Percentiles rank a stretch among this genome's conserved stretches.
Conservation (phyloP, 2,888 invertebrate genomes). For the Catocala nupta region DNA sequence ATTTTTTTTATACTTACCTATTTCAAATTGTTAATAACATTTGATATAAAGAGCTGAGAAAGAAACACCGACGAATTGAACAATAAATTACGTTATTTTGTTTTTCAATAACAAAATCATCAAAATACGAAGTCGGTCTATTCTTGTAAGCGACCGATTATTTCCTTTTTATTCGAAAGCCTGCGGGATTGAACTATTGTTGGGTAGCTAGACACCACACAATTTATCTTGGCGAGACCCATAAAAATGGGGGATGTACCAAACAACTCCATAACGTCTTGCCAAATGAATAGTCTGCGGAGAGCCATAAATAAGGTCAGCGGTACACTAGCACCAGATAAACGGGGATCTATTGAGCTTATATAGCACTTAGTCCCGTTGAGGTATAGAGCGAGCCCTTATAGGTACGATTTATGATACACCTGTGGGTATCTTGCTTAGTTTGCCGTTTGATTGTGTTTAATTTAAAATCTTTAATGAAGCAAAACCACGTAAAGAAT, state of each 20-base stretch:
- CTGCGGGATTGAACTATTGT: conserved; percentile 36
- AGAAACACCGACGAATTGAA: no score
- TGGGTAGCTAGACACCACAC: conserved; percentile 39
- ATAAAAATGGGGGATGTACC: conserved; percentile 69
- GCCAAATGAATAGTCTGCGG: conserved; percentile 75
- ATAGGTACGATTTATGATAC: conserved; percentile 68
- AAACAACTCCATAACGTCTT: conserved; percentile 74
- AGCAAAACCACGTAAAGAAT: not conserved
- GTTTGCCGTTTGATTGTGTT: conserved; percentile 50
- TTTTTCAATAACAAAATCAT: no score
- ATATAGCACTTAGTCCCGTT: conserved; percentile 75
- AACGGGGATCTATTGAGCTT: conserved; percentile 81
- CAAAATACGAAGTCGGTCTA: no score
- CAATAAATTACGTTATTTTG: no score
- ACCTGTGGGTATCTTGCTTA: conserved; percentile 67
- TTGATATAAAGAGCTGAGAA: no score
- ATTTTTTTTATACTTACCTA: no score
- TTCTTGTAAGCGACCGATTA: conserved; percentile 39
- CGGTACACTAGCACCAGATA: conserved; percentile 75
- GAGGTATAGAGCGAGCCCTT: conserved; percentile 65
- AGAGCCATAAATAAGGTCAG: conserved; percentile 73
- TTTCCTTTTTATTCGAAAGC: conserved; percentile 34
- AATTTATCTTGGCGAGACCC: conserved; percentile 61
- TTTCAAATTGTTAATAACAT: no score
- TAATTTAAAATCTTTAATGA: conserved; percentile 25